Base-by-base conservation (phyloP, 1,140 invertebrate species). In the Scaptomyza hsui region DNA sequence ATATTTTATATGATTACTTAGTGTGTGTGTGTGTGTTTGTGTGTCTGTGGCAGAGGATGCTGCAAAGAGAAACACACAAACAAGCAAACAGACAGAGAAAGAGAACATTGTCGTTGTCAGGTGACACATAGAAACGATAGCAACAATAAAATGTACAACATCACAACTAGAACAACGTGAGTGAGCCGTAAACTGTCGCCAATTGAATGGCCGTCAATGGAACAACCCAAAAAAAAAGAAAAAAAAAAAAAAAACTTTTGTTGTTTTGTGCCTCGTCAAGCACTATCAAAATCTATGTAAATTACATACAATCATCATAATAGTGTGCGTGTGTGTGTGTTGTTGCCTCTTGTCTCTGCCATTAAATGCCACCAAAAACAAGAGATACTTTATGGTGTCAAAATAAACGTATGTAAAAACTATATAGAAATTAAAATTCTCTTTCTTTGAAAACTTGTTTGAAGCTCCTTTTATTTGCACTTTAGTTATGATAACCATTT, bases 211-310 rank as follows among this genome's bases (percentile, higher is more conserved):
- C 71, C 75, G 81, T 83, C 80, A 85, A 83, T 83, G 80, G 80
- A 61, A 63, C 45, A 63, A 32, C 51, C 64, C 44, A 57, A 60
- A 56, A 67, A 44, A 60, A 63, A 47, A 47, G 13, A 26, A 24
- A 52, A 16, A 51, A 16, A 12, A 16, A 52, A 42, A 45, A 39
- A 49, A 29, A 53, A 59, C n/a, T n/a, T n/a, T n/a, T 45, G 60
- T 12, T 71, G 42, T 13, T 52, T n/a, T 53, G 16, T 72, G 55
- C 59, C 35, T 45, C 41, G 49, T 44, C 62, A 64, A 64, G 55
- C 63, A 68, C 57, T 81, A 85, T 85, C 75, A 86, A 86, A 85
- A 85, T 86, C 80, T 79, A 85, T 85, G 81, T 86, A 86, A 85
- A 85, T 86, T 85, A 86, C 81, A 77, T 73, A 74, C 81, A 85